Conservation (phyloP, 2,888 invertebrate genomes). For the Gastrophysa polygoni region DNA sequence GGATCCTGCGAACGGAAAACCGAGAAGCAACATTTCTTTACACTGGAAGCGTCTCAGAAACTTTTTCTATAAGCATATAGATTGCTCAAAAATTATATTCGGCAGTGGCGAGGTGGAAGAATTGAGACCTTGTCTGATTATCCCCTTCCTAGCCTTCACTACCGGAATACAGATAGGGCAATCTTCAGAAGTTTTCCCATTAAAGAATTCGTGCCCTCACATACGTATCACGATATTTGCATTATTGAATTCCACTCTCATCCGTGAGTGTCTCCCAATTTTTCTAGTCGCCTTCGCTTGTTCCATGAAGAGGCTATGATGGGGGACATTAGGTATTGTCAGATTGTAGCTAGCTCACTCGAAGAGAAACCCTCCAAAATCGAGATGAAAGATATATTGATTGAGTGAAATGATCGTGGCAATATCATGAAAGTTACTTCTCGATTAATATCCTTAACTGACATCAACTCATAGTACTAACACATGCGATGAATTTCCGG, state of each 20-base stretch:
- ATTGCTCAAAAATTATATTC: constrained; percentile 53
- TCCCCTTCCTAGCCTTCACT: constrained; percentile 51
- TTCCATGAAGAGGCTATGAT: neutral
- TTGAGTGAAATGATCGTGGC: no score
- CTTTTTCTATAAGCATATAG: constrained; percentile 53
- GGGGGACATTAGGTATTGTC: no score
- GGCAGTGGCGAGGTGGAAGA: constrained; percentile 48
- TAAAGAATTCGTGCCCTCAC: constrained; percentile 53
- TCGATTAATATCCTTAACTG: no score
- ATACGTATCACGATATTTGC: constrained; percentile 55
- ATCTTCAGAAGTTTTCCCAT: constrained; percentile 54
- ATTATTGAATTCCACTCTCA: constrained; percentile 51
- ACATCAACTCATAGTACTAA: no score
- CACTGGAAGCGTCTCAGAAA: constrained; percentile 23
- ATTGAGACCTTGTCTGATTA: constrained; percentile 52
- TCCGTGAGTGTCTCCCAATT: constrained; percentile 21
- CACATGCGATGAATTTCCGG: no score
- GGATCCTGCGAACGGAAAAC: neutral
- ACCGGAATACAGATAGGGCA: constrained; percentile 54
- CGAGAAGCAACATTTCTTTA: constrained; percentile 1
- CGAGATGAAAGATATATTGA: no score
- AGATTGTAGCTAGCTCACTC: no score
- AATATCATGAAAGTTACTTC: no score
- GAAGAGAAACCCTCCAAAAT: no score
- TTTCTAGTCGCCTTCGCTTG: constrained; percentile 1